Conservation (phyloP, 2,113 vertebrate genomes). For the Apaloderma vittatum region DNA sequence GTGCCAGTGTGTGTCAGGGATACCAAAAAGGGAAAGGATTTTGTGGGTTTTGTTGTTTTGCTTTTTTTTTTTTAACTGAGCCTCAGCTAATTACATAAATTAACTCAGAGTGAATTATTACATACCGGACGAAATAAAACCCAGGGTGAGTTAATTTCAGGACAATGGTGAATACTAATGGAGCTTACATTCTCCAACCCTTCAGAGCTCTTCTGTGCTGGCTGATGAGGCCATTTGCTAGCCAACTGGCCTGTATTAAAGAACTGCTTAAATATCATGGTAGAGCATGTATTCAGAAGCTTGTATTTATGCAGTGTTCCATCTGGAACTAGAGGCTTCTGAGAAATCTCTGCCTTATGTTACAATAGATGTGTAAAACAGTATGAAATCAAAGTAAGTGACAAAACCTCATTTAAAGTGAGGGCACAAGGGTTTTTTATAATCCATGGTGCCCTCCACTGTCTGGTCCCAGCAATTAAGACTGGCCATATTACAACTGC, state of each 20-base stretch:
- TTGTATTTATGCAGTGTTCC: neutral
- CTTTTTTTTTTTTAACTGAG: no score
- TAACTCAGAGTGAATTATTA: neutral
- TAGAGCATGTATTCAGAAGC: neutral
- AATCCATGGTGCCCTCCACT: neutral
- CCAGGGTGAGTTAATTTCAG: neutral
- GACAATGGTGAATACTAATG: neutral
- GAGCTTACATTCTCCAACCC: neutral
- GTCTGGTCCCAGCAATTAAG: neutral
- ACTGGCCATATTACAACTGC: neutral
- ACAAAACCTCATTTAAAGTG: neutral
- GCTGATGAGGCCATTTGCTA: neutral
- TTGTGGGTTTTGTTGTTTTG: no score
- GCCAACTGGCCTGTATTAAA: neutral
- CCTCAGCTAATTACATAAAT: neutral
- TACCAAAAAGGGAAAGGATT: neutral
- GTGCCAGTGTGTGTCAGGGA: neutral
- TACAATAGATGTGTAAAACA: neutral
- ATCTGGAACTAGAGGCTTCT: neutral
- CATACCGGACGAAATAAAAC: neutral
- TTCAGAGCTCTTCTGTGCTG: neutral
- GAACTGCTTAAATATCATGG: neutral
- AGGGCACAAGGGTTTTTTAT: neutral
- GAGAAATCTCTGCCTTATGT: neutral
- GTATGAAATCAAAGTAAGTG: neutral